Evolutionary conservation across 2,888 invertebrate genomes (phyloP), one percentile per base, ranked within the genome.

Genomic region (Orthosia gothica): DNA sequence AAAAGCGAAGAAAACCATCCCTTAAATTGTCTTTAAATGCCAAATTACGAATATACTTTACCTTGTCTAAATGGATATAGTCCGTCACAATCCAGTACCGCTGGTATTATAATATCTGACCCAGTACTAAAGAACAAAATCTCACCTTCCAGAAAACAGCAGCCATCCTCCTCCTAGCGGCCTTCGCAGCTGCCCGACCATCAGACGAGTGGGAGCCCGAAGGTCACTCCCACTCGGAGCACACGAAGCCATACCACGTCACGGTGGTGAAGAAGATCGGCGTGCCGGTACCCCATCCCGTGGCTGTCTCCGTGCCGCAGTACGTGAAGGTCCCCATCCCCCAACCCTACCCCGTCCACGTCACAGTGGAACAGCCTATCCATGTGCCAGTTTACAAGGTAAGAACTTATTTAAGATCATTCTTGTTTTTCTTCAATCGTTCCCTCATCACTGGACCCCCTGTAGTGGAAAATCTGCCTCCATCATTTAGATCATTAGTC

Each of bases 341-440:
- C 2, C 98, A 98, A 76, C 98, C 98, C 3, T 98, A 98, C 94
- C 97, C 98, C 0, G 98, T 98, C 1, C 98, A 98, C 87, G 97
- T 98, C 2, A 96, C 97, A 1, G 97, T 98, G 59, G 97, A 98
- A 74, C 98, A 98, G 88, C 98, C 98, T 84, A 97, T 98, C 67
- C 97, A 97, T 79, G 97, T 98, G 64, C 98, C 98, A 1, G 97
- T 98, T 69, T 98, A 98, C 90, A 98, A 98, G 95, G 96, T 97
- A 88, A 89, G 40, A 40, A 40, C 40, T 40, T 40, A 40, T 40
- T 9, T 40, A 40, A 40, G 40, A 40, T 9, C 1, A 40, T 40
- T 40, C 9, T 9, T 40, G 1, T 40, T 40, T 40, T 40, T 40
- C 40, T 40, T 40, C 40, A 40, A 40, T 40, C 32, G 32, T 0